A percentile compares a stretch with the other conserved stretches of the same genome.
These are phyloP conservation scores for Coregonus ussuriensis DNA, from an alignment of 2,797 vertebrate genomes.

Conservation along the genomic window DNA sequence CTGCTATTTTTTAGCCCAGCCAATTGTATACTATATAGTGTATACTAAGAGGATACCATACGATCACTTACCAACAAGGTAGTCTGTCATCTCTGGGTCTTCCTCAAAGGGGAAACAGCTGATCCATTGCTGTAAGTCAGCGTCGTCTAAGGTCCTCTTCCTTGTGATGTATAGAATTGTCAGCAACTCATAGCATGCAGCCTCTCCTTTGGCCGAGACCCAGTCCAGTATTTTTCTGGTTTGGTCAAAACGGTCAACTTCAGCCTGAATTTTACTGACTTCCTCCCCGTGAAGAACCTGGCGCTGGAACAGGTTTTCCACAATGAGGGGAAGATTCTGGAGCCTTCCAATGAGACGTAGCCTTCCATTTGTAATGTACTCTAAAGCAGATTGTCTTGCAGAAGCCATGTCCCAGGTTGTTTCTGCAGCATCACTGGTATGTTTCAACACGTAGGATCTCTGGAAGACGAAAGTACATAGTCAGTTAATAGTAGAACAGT, in stretches of 20 bases:
- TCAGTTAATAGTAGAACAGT: not conserved
- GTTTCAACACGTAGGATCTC: not conserved
- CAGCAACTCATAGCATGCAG: conserved; percentile 41
- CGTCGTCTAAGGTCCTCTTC: conserved; percentile 17
- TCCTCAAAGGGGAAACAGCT: not conserved
- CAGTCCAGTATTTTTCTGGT: conserved; percentile 26
- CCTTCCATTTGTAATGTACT: conserved; percentile 7
- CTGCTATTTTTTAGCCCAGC: no score
- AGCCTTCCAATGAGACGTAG: not conserved
- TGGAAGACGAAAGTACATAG: not conserved
- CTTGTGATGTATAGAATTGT: conserved; percentile 35
- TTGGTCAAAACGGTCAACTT: conserved; percentile 5
- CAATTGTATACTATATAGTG: not conserved
- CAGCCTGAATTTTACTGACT: conserved; percentile 16
- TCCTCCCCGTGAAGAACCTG: conserved; percentile 18
- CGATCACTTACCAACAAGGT: not conserved
- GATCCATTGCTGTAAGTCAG: not conserved
- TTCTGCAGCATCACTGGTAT: not conserved
- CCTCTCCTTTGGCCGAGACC: conserved; percentile 29
- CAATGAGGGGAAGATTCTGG: conserved; percentile 26
- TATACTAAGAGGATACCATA: not conserved
- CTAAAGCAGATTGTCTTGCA: conserved; percentile 21
- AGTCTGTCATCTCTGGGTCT: not conserved
- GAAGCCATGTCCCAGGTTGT: conserved; percentile 36
- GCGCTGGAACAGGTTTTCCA: conserved; percentile 32